Evolutionary conservation across 2,888 invertebrate genomes (phyloP).

Genomic region (Phytoseiulus persimilis): DNA sequence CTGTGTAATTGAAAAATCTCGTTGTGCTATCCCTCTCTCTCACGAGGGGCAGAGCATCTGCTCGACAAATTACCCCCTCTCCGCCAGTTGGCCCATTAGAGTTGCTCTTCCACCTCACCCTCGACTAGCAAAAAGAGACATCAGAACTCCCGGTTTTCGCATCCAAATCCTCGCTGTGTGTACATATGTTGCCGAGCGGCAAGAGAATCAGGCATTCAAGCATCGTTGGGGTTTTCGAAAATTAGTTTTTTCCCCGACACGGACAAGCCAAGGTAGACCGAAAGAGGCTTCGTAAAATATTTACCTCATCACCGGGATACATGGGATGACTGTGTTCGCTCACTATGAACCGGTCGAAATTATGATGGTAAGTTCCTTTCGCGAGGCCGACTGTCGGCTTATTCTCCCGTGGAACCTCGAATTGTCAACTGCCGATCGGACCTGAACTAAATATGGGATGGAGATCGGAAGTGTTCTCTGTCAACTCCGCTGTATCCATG

Average conservation of each 20-base stretch:
- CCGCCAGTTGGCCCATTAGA: not conserved
- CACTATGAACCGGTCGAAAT: not conserved
- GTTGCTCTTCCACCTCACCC: not conserved
- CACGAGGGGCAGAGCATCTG: not conserved
- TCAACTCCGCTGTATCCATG: too few species aligned
- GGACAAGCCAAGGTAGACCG: not conserved
- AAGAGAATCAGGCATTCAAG: not conserved
- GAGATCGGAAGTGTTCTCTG: too few species aligned
- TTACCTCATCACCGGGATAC: not conserved
- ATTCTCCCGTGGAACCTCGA: not conserved
- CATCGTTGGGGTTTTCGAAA: conserved; percentile 5
- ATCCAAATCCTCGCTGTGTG: not conserved
- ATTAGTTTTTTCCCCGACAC: not conserved
- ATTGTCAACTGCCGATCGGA: not conserved
- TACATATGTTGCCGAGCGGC: not conserved
- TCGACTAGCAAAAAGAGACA: not conserved
- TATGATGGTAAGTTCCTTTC: not conserved
- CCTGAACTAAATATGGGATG: too few species aligned
- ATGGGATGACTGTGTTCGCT: not conserved
- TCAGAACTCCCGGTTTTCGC: not conserved
- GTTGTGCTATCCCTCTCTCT: not conserved
- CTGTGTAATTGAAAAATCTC: conserved; percentile 38
- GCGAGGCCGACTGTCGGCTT: not conserved
- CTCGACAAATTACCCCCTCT: not conserved
- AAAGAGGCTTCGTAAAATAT: not conserved